phyloP scores from a whole-genome alignment of 1,140 invertebrate species.

The Harpegnathos saltator region DNA sequence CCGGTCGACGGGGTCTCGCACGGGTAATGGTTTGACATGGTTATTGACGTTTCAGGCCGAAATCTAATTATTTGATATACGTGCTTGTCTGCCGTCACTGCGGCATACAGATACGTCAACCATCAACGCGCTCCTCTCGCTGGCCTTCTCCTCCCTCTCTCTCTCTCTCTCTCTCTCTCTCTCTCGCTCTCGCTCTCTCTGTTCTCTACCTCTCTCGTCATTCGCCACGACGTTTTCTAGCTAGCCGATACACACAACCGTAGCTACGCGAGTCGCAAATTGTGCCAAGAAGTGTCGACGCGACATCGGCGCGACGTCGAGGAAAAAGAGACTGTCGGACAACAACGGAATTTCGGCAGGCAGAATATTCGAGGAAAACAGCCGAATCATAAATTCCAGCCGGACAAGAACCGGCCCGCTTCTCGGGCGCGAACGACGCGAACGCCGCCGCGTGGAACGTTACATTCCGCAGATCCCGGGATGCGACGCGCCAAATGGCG shows the following conservation, averaged over 20 bases:
- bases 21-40: constrained; percentile 84
- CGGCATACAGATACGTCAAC: constrained; percentile 76
- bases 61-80: constrained; percentile 85
- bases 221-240: constrained; percentile 23
- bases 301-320: not conserved
- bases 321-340: no score
- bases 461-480: no score
- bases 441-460: no score
- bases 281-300: not conserved
- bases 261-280: constrained; percentile 39
- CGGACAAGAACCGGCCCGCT: no score
- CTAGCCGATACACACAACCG: not conserved
- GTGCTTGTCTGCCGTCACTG: constrained; percentile 79
- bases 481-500: no score
- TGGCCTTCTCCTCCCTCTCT: constrained; percentile 23
- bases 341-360: no score
- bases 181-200: not conserved
- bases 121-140: constrained; percentile 67
- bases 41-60: constrained; percentile 85
- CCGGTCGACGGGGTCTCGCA: constrained; percentile 78
- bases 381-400: no score
- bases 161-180: constrained; percentile 39
- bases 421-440: no score
- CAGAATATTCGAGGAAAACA: no score
- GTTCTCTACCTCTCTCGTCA: not conserved